Base-by-base conservation (phyloP, 2,113 vertebrate genomes). In the Anhinga anhinga region DNA sequence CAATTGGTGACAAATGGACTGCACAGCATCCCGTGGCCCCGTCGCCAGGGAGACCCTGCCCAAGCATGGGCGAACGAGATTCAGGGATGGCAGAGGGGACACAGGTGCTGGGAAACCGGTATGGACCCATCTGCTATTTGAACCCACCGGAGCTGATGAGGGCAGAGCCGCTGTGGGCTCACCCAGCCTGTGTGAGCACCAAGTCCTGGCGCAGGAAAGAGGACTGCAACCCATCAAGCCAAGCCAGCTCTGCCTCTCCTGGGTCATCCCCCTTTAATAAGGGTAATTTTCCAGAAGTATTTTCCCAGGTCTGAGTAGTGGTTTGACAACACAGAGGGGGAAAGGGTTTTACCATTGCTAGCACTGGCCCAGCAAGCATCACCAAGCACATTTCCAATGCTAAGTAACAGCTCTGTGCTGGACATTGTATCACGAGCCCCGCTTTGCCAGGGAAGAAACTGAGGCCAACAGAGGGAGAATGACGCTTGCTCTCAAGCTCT, bases 1-100 rank as follows among this genome's bases (percentile, higher is more conserved):
- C 99, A 99, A 99, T 98, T 98, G 98, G 98, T 99, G 99, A 99
- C 99, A 99, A 99, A 99, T 99, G 98, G 98, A 98, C 98, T 98
- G 98, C 98, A 96, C 96, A 93, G 97, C 98, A 98, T 96, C 97
- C 94, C 97, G 96, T 91, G 97, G 98, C 97, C 98, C 95, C 81
- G 98, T 99, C 98, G 94, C 98, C 98, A 98, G 77, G 98, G 99
- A 98, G 98, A 99, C 96, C 78, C 94, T 93, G 98, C 97, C 96
- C 98, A 32, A 89, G 97, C 96, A 87, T 90, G 94, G 87, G 83
- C 76, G 30, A 95, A 93, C 86, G 23, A 88, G 84, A n/a, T 65
- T 82, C 90, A 81, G 95, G 97, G 97, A 77, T 15, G 61, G 96
- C 97, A 93, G 82, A 97, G 96, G 98, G 98, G 98, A 97, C 98